Evolutionary conservation across 1,140 invertebrate species (phyloP).

Genomic region (Drosophila mayri): DNA sequence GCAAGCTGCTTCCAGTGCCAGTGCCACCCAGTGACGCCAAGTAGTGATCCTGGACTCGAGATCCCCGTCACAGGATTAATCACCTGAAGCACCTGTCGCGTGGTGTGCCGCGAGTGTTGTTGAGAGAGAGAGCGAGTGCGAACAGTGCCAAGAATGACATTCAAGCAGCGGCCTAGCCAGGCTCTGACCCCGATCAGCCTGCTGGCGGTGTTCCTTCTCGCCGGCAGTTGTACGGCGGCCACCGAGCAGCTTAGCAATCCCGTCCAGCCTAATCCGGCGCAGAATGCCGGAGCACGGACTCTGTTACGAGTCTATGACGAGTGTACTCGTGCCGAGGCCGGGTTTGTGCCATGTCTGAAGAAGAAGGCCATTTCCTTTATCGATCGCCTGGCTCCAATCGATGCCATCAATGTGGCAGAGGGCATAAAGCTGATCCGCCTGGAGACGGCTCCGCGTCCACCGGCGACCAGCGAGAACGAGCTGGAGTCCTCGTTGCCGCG

Average conservation of each 20-base stretch:
- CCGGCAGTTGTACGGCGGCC: conserved; percentile 57
- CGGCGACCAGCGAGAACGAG: conserved; percentile 86
- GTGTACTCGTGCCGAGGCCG: conserved; percentile 86
- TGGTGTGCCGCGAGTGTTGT: conserved; percentile 39
- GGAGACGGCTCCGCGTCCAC: conserved; percentile 79
- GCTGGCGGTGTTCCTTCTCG: conserved; percentile 52
- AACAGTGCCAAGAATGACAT: conserved; percentile 52
- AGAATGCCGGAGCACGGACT: conserved; percentile 86
- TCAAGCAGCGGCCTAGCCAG: conserved; percentile 46
- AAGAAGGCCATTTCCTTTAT: conserved; percentile 92
- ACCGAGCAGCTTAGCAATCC: conserved; percentile 68
- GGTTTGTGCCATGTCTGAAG: conserved; percentile 90
- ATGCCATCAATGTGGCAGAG: conserved; percentile 88
- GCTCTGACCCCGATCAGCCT: conserved; percentile 45
- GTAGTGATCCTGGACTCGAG: conserved; percentile 12
- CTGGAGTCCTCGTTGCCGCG: conserved; percentile 88
- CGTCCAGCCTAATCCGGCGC: conserved; percentile 31
- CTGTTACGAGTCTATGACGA: conserved; percentile 88
- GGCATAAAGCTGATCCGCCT: conserved; percentile 88
- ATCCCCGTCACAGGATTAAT: conserved; percentile 46
- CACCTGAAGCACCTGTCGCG: conserved; percentile 49
- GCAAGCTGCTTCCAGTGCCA: conserved; percentile 52
- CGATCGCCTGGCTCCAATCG: conserved; percentile 89
- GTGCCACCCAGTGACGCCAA: conserved; percentile 10
- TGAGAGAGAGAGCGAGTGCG: conserved; percentile 22